phyloP scores from a whole-genome alignment of 2,888 invertebrate genomes.

The Penaeus monodon region DNA sequence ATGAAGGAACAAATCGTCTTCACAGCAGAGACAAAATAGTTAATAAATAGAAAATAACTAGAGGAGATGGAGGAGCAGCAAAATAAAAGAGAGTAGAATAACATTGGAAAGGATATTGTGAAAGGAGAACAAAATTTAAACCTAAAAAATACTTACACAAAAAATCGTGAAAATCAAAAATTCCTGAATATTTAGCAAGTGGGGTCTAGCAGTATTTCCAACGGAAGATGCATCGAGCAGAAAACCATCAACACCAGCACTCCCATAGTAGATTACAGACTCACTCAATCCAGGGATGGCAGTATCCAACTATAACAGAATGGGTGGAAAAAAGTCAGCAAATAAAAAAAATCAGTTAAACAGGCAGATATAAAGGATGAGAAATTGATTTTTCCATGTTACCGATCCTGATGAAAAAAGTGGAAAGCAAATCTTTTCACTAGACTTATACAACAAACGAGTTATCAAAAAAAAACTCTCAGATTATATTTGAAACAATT shows the following conservation, averaged over 20 bases:
- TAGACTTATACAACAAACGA: no score
- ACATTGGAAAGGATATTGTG: no score
- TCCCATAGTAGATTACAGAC: slow-evolving; percentile 23
- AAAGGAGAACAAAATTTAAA: neutral
- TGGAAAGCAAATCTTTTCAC: no score
- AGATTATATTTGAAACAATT: no score
- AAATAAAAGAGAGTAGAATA: neutral
- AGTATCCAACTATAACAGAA: slow-evolving; percentile 29
- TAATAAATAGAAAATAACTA: neutral
- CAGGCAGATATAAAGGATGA: no score
- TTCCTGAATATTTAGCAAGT: slow-evolving; percentile 22
- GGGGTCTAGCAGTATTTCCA: slow-evolving; percentile 20
- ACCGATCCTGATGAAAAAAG: no score
- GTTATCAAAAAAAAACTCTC: no score
- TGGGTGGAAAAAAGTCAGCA: neutral
- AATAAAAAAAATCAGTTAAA: no score
- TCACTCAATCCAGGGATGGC: slow-evolving; percentile 32
- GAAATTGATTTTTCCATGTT: no score
- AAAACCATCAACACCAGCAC: neutral
- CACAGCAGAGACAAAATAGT: no score
- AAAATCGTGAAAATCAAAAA: slow-evolving; percentile 25
- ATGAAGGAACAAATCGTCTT: no score
- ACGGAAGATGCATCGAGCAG: slow-evolving; percentile 8
- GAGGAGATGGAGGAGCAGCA: neutral
- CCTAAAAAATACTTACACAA: slow-evolving; percentile 38